Evolutionary conservation across 1,140 invertebrate genomes (phyloP).

Genomic region (Uloborus diversus): DNA sequence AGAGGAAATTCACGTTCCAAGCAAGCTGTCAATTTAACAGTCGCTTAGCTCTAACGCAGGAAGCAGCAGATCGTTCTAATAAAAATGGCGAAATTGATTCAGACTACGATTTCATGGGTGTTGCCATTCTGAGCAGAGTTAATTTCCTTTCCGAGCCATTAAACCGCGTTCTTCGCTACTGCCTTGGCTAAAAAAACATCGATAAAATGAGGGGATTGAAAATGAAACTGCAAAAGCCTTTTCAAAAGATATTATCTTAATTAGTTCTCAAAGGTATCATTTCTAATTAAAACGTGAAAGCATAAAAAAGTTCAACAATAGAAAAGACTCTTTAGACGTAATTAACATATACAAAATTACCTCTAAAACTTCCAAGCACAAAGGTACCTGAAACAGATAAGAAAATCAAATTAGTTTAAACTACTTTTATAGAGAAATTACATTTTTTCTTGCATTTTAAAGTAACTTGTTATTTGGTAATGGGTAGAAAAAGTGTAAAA

Average conservation of each 20-base stretch:
- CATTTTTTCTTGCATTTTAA: too few species aligned
- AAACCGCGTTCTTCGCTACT: neutral
- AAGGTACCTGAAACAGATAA: too few species aligned
- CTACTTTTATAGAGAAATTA: too few species aligned
- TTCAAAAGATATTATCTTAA: constrained; percentile 8
- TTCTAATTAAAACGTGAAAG: constrained; percentile 4
- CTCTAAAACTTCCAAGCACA: too few species aligned
- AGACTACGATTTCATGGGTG: constrained; percentile 7
- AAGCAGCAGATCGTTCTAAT: neutral
- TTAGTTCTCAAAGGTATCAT: constrained; percentile 26
- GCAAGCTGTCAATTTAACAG: neutral
- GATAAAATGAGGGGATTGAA: neutral
- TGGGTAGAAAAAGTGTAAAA: too few species aligned
- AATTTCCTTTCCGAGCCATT: constrained; percentile 41
- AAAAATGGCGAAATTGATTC: constrained; percentile 40
- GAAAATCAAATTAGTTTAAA: too few species aligned
- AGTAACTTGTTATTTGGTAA: too few species aligned
- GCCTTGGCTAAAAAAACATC: neutral
- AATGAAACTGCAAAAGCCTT: neutral
- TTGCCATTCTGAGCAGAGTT: constrained; percentile 23
- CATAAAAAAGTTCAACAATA: constrained; percentile 27
- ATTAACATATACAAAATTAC: too few species aligned
- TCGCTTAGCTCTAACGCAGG: constrained; percentile 8
- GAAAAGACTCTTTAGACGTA: too few species aligned
- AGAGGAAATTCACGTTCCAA: too few species aligned